Evolutionary conservation across 23 tunicate species (phyloP).

Genomic region (Phallusia fumigata): DNA sequence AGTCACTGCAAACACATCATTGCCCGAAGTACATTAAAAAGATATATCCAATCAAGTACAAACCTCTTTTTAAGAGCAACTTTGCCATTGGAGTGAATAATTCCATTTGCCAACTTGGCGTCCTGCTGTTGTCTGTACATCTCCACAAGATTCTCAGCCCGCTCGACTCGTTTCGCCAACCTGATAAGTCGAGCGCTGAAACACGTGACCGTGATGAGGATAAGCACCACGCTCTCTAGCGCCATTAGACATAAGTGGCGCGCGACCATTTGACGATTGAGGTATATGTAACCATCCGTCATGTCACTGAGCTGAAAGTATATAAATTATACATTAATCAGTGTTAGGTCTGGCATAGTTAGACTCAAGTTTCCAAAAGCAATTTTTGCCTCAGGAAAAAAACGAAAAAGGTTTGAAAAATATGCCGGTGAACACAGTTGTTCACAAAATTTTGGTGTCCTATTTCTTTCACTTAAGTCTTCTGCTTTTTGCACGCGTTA

Average conservation of each 20-base stretch:
- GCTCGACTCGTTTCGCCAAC: slow-evolving; percentile 2
- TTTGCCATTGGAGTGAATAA: background rate
- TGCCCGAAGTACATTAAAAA: too few relatives aligned
- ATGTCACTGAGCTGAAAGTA: background rate
- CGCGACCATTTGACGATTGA: slow-evolving; percentile 55
- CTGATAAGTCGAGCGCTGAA: slow-evolving; percentile 37
- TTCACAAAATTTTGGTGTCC: too few relatives aligned
- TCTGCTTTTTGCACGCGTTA: too few relatives aligned
- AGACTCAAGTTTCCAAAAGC: too few relatives aligned
- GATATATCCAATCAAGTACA: too few relatives aligned
- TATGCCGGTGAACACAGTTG: too few relatives aligned
- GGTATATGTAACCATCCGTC: slow-evolving; percentile 25
- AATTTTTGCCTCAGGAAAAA: too few relatives aligned
- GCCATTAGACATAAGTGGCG: slow-evolving; percentile 74
- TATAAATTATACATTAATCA: background rate
- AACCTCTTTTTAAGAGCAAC: background rate
- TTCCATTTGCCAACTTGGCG: background rate
- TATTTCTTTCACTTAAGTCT: too few relatives aligned
- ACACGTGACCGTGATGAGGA: slow-evolving; percentile 49
- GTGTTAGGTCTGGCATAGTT: too few relatives aligned
- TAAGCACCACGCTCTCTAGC: slow-evolving; percentile 55
- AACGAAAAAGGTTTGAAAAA: too few relatives aligned
- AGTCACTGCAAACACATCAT: too few relatives aligned
- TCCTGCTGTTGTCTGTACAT: background rate
- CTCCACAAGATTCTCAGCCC: background rate